phyloP scores from a whole-genome alignment of 2,888 invertebrate genomes.

The Epirrita christyi region DNA sequence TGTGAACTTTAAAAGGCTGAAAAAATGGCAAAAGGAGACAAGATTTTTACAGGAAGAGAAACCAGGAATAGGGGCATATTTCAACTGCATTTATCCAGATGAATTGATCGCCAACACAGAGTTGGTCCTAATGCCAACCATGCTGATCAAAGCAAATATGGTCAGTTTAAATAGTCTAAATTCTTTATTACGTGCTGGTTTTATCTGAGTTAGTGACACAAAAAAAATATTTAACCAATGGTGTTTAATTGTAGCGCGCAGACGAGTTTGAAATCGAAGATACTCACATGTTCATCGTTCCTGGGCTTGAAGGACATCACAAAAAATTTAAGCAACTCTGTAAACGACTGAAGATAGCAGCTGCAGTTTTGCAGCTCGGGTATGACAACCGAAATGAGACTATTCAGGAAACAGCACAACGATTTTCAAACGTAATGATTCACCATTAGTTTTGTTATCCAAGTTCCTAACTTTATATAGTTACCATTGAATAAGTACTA shows the following conservation, averaged over 20 bases:
- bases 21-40: not conserved
- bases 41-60: not conserved
- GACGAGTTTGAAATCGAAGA: conserved; percentile 25
- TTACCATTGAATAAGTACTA: no score
- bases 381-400: conserved; percentile 51
- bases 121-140: conserved; percentile 16
- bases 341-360: conserved; percentile 53
- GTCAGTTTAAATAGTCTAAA: conserved; percentile 3
- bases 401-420: conserved; percentile 47
- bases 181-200: no score
- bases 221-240: not conserved
- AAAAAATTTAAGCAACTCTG: conserved; percentile 48
- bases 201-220: no score
- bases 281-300: conserved; percentile 48
- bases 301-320: conserved; percentile 60
- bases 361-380: conserved; percentile 55
- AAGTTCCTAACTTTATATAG: no score
- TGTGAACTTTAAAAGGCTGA: conserved; percentile 3
- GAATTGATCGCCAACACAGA: conserved; percentile 15
- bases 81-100: conserved; percentile 13
- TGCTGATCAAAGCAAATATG: conserved; percentile 16
- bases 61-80: conserved; percentile 11
- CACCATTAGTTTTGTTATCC: not conserved
- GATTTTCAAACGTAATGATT: conserved; percentile 38
- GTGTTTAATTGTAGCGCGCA: conserved; percentile 10